Evolutionary conservation across 35 echinoderm and acorn worm genomes (phyloP), one percentile per base, ranked within the genome.

Genomic region (Anneissia japonica): DNA sequence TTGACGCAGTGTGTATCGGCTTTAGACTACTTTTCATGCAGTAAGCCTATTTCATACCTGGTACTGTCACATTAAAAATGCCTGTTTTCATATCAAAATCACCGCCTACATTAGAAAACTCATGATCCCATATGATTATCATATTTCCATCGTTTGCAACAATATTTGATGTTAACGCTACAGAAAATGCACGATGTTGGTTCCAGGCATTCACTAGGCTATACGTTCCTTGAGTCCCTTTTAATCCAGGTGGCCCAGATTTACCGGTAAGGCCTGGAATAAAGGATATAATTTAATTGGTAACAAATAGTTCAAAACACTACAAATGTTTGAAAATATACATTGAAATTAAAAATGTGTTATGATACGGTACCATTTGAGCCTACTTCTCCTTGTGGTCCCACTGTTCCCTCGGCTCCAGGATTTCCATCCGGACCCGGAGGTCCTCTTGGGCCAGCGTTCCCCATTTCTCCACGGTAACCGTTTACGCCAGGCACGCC

Each of bases 51-150:
- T 9, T 64, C 85, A 87, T 79, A 93, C 94, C 94, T 35, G 91
- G 73, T 32, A 97, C 74, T 28, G 64, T 75, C 26, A 91, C 93
- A 40, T 89, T 89, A 76, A 97, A 93, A 35, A 93, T 90, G 37
- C 94, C 94, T 10, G 88, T 93, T 10, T 93, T 81, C 1, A 77
- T 56, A 82, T 83, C 76, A 46, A 97, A 97, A 56, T 97, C 51
- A 4, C 82, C 88, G 31, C 84, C 72, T 23, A 75, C 79, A 39
- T 97, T 93, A 0, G 81, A 82, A 36, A 97, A 90, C n/a, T 90
- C 84, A 38, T 92, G 91, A 37, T 97, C 84, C 79, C 88, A 97
- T 72, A 73, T 88, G 23, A 97, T 81, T 4, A 90, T 46, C 33
- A 90, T 72, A 11, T 89, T 80, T 14, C 94, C 94, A 41, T 84